Conservation (phyloP, 2,113 vertebrate genomes). For the Prinia subflava region DNA sequence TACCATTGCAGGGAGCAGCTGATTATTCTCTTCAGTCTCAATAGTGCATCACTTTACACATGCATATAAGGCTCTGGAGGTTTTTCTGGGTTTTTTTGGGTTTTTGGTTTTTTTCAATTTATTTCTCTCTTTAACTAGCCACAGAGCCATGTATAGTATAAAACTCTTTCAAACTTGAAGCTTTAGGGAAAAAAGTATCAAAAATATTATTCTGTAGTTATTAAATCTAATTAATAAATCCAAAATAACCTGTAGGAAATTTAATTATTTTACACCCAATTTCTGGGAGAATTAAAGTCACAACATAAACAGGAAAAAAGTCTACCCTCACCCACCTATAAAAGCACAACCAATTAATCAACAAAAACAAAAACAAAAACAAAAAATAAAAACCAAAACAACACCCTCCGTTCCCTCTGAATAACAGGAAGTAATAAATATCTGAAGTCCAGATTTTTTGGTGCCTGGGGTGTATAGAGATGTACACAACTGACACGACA, state of each 20-base stretch:
- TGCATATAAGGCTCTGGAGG: not conserved
- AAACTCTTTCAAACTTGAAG: not conserved
- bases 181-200: not conserved
- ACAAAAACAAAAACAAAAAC: not conserved
- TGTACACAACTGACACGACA: not conserved
- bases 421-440: not conserved
- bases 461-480: not conserved
- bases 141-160: not conserved
- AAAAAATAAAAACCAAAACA: not conserved
- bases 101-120: not conserved
- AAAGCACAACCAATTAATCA: not conserved
- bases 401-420: accelerated
- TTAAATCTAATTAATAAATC: not conserved
- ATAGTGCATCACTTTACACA: not conserved
- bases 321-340: accelerated
- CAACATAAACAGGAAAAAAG: accelerated
- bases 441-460: not conserved
- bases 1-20: constrained; percentile 16
- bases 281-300: not conserved
- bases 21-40: constrained; percentile 18
- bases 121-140: not conserved
- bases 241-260: not conserved
- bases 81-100: not conserved
- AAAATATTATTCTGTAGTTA: not conserved
- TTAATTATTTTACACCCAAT: not conserved